Evolutionary conservation across 1,140 invertebrate species (phyloP).

Genomic region (Pseudomyrmex sp.): DNA sequence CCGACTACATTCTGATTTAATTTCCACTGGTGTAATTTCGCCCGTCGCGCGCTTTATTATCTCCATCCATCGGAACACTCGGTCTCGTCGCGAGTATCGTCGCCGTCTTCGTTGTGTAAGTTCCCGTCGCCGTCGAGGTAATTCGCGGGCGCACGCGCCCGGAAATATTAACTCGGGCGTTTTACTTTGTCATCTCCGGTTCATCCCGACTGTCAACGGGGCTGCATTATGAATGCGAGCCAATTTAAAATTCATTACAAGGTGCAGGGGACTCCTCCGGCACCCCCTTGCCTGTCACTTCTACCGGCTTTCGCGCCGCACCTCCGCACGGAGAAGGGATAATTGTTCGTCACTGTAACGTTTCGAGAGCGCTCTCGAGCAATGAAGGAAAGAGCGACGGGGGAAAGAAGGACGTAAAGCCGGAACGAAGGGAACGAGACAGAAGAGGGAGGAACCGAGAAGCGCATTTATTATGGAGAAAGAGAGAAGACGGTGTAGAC

Average conservation of each 20-base stretch:
- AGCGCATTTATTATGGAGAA: constrained; percentile 58
- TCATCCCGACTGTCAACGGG: constrained; percentile 79
- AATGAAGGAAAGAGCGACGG: constrained; percentile 26
- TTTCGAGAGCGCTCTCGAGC: constrained; percentile 41
- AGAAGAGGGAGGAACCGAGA: constrained; percentile 53
- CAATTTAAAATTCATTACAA: constrained; percentile 85
- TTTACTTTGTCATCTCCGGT: constrained; percentile 83
- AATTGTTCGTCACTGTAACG: constrained; percentile 83
- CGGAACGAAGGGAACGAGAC: constrained; percentile 33
- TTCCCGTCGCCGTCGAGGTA: constrained; percentile 24
- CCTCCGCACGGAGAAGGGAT: constrained; percentile 73
- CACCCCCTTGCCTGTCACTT: constrained; percentile 76
- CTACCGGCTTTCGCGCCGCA: constrained; percentile 53
- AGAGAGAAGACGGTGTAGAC: constrained; percentile 41
- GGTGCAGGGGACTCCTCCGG: constrained; percentile 59
- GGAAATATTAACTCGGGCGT: constrained; percentile 77
- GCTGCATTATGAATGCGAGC: constrained; percentile 82
- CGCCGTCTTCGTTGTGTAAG: constrained; percentile 4
- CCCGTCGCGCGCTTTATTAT: background rate
- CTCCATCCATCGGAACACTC: background rate
- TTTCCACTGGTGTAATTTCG: constrained; percentile 3
- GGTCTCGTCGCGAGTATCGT: background rate
- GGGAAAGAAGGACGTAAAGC: constrained; percentile 16
- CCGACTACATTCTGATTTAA: too few relatives aligned
- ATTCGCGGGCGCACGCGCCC: constrained; percentile 56